Evolutionary conservation across 2,113 vertebrate species (phyloP).

Genomic region (Eudyptes chrysolophus): DNA sequence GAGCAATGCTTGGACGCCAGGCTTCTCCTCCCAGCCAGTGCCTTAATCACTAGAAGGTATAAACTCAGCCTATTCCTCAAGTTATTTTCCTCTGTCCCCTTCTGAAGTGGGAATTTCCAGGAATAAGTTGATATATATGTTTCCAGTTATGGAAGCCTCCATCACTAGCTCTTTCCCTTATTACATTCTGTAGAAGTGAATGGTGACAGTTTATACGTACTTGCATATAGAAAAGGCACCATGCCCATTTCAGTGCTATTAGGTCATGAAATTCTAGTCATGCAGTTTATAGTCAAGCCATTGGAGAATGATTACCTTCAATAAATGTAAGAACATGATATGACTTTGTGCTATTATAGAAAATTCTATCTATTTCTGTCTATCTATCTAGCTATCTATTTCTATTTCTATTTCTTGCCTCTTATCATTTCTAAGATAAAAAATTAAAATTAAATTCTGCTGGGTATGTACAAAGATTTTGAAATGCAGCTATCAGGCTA

Average conservation of each 20-base stretch:
- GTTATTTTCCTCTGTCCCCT: not conserved
- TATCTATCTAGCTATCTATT: not conserved
- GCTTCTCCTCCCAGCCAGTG: not conserved
- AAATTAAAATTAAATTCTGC: not conserved
- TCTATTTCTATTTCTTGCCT: not conserved
- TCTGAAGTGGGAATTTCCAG: not conserved
- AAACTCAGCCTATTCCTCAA: not conserved
- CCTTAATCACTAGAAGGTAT: not conserved
- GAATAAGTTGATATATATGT: not conserved
- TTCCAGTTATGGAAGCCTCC: not conserved
- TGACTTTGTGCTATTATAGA: not conserved
- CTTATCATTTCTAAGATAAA: not conserved
- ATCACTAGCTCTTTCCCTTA: not conserved
- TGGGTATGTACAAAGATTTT: not conserved
- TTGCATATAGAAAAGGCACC: not conserved
- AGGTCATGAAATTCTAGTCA: constrained; percentile 11
- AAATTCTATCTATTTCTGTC: not conserved
- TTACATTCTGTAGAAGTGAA: not conserved
- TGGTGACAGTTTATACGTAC: not conserved
- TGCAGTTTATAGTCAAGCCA: not conserved
- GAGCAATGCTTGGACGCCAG: not conserved
- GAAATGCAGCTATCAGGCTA: not conserved
- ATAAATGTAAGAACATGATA: not conserved
- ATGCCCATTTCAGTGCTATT: not conserved
- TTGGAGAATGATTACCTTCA: not conserved